Conservation (phyloP, 1,140 invertebrate species). For the Atta cephalotes region DNA sequence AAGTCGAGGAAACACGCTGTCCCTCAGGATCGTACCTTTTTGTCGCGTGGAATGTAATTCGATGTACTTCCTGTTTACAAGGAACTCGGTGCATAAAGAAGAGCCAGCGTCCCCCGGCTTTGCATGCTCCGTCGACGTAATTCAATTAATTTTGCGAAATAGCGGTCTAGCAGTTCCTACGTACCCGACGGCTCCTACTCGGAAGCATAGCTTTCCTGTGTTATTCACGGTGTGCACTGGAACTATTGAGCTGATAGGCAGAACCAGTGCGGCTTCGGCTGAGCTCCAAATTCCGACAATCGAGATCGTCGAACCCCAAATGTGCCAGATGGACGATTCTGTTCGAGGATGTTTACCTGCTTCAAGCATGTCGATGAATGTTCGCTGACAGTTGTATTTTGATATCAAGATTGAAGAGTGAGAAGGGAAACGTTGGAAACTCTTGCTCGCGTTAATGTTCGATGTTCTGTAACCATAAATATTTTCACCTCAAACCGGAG, state of each 20-base stretch:
- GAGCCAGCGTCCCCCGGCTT: neutral
- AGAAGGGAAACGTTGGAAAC: neutral
- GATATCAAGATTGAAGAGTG: neutral
- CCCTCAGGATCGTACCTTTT: slow-evolving; percentile 31
- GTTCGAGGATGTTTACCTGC: slow-evolving; percentile 66
- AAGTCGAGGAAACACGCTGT: slow-evolving; percentile 25
- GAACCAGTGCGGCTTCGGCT: slow-evolving; percentile 23
- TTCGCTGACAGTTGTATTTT: slow-evolving; percentile 37
- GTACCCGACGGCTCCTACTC: neutral
- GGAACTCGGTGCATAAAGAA: slow-evolving; percentile 15
- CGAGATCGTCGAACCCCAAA: slow-evolving; percentile 54
- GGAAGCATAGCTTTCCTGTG: slow-evolving; percentile 54
- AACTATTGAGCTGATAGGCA: slow-evolving; percentile 37
- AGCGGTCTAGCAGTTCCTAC: slow-evolving; percentile 40
- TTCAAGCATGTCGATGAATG: slow-evolving; percentile 54
- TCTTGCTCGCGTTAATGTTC: neutral
- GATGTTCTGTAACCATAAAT: neutral
- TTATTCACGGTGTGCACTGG: slow-evolving; percentile 34
- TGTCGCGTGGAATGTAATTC: slow-evolving; percentile 45
- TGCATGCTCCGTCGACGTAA: slow-evolving; percentile 53
- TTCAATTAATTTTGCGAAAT: slow-evolving; percentile 65
- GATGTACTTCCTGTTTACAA: slow-evolving; percentile 55
- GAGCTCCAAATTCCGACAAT: slow-evolving; percentile 57
- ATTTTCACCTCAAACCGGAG: neutral
- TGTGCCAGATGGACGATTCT: slow-evolving; percentile 68